Percentiles rank a stretch among this genome's conserved stretches.
phyloP scores from a whole-genome alignment of 1,140 invertebrate genomes.

The Tetranychus cinnabarinus region DNA sequence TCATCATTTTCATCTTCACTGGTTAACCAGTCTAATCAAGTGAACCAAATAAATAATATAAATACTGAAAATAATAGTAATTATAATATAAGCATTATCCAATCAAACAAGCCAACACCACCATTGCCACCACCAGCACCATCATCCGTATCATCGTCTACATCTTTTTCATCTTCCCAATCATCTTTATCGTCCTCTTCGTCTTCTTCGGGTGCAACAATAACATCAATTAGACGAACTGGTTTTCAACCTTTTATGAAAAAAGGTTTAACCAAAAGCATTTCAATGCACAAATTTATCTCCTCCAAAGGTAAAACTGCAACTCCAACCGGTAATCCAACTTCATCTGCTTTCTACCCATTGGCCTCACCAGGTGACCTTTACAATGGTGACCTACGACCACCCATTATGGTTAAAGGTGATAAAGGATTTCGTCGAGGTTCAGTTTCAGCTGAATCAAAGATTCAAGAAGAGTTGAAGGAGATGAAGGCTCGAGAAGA shows the following conservation, averaged over 20 bases:
- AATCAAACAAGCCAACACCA: neutral
- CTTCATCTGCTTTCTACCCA: neutral
- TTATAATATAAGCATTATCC: too few relatives aligned
- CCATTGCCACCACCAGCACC: neutral
- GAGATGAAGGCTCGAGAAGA: conserved; percentile 45
- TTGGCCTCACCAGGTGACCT: neutral
- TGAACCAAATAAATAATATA: too few relatives aligned
- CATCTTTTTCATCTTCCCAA: neutral
- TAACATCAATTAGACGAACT: neutral
- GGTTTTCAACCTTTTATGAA: neutral
- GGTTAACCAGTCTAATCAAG: too few relatives aligned
- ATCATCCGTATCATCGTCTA: neutral
- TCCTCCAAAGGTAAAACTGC: conserved; percentile 36
- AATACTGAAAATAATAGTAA: too few relatives aligned
- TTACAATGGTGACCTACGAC: neutral
- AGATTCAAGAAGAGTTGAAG: conserved; percentile 46
- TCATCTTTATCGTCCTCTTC: neutral
- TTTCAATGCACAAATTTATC: conserved; percentile 46
- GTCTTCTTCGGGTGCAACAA: neutral
- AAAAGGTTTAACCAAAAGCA: conserved; percentile 24
- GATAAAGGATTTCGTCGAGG: conserved; percentile 2
- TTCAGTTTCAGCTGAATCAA: conserved; percentile 33
- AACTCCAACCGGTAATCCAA: neutral
- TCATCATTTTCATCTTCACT: too few relatives aligned
- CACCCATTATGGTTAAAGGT: neutral